Evolutionary conservation across 2,797 vertebrate species (phyloP).

Genomic region (Sebastes kiyomatsui): DNA sequence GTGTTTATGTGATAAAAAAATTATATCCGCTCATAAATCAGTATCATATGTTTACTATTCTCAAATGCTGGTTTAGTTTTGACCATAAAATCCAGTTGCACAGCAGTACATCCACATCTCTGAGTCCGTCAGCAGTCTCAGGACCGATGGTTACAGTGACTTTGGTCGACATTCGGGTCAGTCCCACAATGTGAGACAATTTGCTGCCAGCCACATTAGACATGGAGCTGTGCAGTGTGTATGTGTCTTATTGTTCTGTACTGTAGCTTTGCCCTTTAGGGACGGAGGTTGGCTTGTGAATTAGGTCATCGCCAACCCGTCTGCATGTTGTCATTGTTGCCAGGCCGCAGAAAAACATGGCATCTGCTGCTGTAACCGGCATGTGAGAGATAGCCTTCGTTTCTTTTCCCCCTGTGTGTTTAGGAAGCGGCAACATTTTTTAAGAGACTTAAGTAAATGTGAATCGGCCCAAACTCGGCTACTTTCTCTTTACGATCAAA

Average conservation of each 20-base stretch:
- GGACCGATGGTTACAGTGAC: background rate
- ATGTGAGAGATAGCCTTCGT: background rate
- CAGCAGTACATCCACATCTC: background rate
- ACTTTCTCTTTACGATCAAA: no score
- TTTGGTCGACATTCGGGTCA: background rate
- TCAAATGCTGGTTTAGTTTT: background rate
- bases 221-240: background rate
- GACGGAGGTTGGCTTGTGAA: conserved; percentile 33
- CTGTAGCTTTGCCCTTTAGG: conserved; percentile 28
- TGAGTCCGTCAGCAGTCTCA: background rate
- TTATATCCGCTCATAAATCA: background rate
- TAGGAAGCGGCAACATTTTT: background rate
- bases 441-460: background rate
- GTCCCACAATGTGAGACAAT: background rate
- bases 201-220: background rate
- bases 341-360: conserved; percentile 9
- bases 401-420: background rate
- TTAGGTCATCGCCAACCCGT: conserved; percentile 43
- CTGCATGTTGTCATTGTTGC: conserved; percentile 23
- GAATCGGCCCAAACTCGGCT: no score
- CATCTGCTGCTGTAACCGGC: conserved; percentile 7
- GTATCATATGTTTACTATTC: background rate
- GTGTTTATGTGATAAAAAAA: background rate
- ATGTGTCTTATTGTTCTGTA: conserved; percentile 24
- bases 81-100: background rate